Base-by-base conservation (phyloP, 2,797 vertebrate species). In the Siniperca obscura region DNA sequence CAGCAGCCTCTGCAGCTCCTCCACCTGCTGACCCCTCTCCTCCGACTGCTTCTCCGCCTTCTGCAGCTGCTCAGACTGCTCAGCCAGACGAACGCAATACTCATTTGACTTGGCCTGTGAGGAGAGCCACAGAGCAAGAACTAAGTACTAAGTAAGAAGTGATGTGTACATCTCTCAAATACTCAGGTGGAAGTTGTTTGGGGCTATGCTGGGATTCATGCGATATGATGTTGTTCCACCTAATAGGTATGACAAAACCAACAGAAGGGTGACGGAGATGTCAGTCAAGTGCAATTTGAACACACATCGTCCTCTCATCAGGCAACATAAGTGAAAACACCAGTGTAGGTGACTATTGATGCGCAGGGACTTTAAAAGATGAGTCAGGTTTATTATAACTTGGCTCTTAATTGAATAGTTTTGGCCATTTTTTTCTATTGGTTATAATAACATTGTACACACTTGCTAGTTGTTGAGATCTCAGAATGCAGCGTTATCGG, bases 1-100 rank as follows among this genome's bases (percentile, higher is more conserved):
- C 91, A 98, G 86, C 44, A 97, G 94, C 69, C 93, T 94, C 87
- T 96, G 96, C 80, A 98, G 94, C 85, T 97, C 96, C 1, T 96
- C 94, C 25, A 96, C 87, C 68, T 89, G 92, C 64, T 88, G 80
- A 42, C 94, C 92, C 56, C 90, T 95, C 78, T 94, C 91, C 38
- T 89, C 87, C 0, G 87, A 88, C 25, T 44, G 90, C 38, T 80
- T 70, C 87, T 96, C 95, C 0, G 92, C 95, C 85, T 81, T 91
- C 87, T 80, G 88, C 61, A 97, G 95, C 1, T 81, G 94, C 60
- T 88, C 68, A 0, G 90, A 90, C 25, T 94, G 94, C 84, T 95
- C 93, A 0, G 95, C 92, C 0, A 94, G 94, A 57, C 95, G 95
- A 27, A 78, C 81, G 74, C 84, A 91, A 64, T 92, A 94, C 64